Conservation (phyloP, 37 sponge, comb jelly and placozoan genomes). For the Dysidea cf. avara region DNA sequence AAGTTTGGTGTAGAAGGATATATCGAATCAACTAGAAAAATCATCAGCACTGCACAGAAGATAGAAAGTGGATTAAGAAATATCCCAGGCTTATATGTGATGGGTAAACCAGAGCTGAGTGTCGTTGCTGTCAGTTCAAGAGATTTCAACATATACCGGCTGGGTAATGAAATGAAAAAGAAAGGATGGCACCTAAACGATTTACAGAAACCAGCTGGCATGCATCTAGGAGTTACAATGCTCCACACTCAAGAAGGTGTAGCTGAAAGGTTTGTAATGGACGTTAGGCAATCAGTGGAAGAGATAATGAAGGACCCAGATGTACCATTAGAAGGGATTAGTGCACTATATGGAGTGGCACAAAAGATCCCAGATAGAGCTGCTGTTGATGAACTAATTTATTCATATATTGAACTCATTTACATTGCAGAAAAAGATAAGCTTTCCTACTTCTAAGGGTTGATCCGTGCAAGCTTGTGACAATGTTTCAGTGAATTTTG, state of each 20-base stretch:
- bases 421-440: too few relatives aligned
- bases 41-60: slow-evolving; percentile 53
- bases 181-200: slow-evolving; percentile 86
- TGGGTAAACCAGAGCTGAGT: slow-evolving; percentile 77
- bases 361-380: slow-evolving; percentile 84
- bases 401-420: slow-evolving; percentile 40
- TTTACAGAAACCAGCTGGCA: slow-evolving; percentile 87
- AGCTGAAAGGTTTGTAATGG: slow-evolving; percentile 67
- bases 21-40: slow-evolving; percentile 62
- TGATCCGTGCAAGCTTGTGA: too few relatives aligned
- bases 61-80: slow-evolving; percentile 43
- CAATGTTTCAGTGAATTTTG: too few relatives aligned
- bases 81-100: slow-evolving; percentile 63
- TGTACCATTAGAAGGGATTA: slow-evolving; percentile 53
- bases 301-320: slow-evolving; percentile 67
- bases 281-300: slow-evolving; percentile 64
- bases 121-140: slow-evolving; percentile 77
- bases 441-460: too few relatives aligned
- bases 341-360: slow-evolving; percentile 87
- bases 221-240: slow-evolving; percentile 91
- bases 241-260: slow-evolving; percentile 83
- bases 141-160: slow-evolving; percentile 79
- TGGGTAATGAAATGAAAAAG: slow-evolving; percentile 45
- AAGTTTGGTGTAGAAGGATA: slow-evolving; percentile 85
- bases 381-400: slow-evolving; percentile 59